Evolutionary conservation across 2,888 invertebrate species (phyloP).

Genomic region (Lochmaea capreae): DNA sequence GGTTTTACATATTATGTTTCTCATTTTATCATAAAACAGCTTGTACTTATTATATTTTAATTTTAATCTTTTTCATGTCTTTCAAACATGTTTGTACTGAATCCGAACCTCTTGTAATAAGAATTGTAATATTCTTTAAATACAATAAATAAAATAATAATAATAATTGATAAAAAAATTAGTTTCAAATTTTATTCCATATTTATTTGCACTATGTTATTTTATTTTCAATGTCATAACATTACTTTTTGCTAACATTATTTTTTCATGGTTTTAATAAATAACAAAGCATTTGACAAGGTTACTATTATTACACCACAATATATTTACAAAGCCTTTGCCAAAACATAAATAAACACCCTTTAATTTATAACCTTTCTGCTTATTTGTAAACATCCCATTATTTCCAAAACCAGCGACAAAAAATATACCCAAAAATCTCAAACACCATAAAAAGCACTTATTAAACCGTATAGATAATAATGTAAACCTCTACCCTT

Average conservation of each 20-base stretch:
- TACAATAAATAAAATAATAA: too few species aligned
- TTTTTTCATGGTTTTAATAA: neutral
- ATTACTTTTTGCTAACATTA: neutral
- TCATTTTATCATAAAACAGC: too few species aligned
- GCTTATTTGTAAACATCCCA: conserved; percentile 29
- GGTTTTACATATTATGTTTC: too few species aligned
- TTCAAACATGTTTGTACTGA: too few species aligned
- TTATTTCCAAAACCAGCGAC: conserved; percentile 22
- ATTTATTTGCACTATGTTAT: neutral
- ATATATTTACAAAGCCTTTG: conserved; percentile 2
- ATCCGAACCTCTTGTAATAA: too few species aligned
- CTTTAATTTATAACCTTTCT: conserved; percentile 32
- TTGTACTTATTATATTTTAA: too few species aligned
- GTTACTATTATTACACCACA: neutral
- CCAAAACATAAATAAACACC: conserved; percentile 28
- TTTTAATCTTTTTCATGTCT: too few species aligned
- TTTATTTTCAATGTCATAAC: neutral
- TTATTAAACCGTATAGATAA: conserved; percentile 41
- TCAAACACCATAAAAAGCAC: conserved; percentile 20
- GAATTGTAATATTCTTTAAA: too few species aligned
- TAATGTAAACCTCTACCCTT: conserved; percentile 53
- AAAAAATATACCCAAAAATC: conserved; percentile 23
- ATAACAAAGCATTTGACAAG: neutral
- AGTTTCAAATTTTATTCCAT: too few species aligned
- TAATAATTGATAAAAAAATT: too few species aligned